Conservation (phyloP, 1,140 invertebrate species). For the Zelostemma sp. region DNA sequence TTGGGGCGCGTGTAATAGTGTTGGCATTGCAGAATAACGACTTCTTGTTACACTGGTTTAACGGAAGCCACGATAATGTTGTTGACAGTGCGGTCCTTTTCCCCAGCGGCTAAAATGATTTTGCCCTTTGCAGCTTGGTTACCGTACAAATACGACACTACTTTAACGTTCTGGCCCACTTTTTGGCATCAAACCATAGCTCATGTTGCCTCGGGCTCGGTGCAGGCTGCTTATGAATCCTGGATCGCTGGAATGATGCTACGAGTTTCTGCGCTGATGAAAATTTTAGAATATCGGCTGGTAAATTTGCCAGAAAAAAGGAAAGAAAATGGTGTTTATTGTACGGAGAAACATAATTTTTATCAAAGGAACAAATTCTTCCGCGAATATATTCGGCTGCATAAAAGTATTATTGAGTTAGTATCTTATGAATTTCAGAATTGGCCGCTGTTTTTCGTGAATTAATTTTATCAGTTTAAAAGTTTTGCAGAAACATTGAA, state of each 20-base stretch:
- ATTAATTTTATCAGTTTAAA: too few species aligned
- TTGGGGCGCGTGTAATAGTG: background rate
- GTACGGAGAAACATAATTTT: background rate
- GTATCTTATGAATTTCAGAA: too few species aligned
- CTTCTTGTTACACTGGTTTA: constrained; percentile 33
- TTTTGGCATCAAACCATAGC: constrained; percentile 50
- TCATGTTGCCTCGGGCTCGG: constrained; percentile 36
- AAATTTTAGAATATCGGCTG: constrained; percentile 43
- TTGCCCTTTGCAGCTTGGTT: constrained; percentile 48
- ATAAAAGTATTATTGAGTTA: constrained; percentile 42
- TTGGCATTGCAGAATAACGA: constrained; percentile 21
- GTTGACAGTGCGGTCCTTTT: constrained; percentile 43
- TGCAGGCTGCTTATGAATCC: constrained; percentile 49
- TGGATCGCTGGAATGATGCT: constrained; percentile 49
- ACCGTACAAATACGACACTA: constrained; percentile 32
- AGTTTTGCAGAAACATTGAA: constrained; percentile 50
- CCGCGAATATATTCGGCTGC: constrained; percentile 35
- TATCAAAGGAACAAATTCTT: constrained; percentile 10
- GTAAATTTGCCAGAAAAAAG: constrained; percentile 15
- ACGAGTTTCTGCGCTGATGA: constrained; percentile 40
- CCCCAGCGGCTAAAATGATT: constrained; percentile 28
- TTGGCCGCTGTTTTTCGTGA: too few species aligned
- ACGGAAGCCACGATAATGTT: constrained; percentile 43
- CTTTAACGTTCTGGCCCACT: constrained; percentile 34
- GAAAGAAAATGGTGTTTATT: background rate